These are phyloP conservation scores for Listronotus oregonensis DNA, from an alignment of 1,140 invertebrate genomes.

Conservation along the genomic window DNA sequence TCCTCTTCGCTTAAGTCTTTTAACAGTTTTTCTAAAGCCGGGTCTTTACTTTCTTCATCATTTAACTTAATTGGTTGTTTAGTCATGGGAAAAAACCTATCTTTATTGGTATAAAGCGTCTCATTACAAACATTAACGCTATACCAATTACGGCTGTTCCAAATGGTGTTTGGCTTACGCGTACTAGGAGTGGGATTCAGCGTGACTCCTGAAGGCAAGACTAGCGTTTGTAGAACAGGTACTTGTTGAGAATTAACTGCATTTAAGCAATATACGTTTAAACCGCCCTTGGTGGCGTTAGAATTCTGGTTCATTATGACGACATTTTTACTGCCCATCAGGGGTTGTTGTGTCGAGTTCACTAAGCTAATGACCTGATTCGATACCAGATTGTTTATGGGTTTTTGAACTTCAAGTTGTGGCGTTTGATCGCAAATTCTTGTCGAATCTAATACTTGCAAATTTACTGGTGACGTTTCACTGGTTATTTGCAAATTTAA, in stretches of 20 bases:
- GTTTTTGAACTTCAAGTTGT: constrained; percentile 23
- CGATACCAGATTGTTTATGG: constrained; percentile 3
- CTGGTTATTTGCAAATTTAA: constrained; percentile 23
- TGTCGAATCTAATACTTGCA: constrained; percentile 20
- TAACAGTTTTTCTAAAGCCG: constrained; percentile 8
- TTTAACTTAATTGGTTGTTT: constrained; percentile 40
- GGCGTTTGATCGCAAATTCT: constrained; percentile 31
- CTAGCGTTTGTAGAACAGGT: constrained; percentile 17
- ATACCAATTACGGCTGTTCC: constrained; percentile 46
- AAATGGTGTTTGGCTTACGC: constrained; percentile 43
- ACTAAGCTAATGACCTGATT: constrained; percentile 11
- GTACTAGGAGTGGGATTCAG: constrained; percentile 13
- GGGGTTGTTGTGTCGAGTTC: background rate
- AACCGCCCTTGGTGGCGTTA: background rate
- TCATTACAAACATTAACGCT: constrained; percentile 42
- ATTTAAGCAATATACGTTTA: constrained; percentile 10
- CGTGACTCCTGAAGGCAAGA: constrained; percentile 23
- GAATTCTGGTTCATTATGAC: constrained; percentile 13
- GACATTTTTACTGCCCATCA: constrained; percentile 12
- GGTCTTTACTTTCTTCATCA: constrained; percentile 9
- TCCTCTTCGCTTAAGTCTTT: constrained; percentile 3
- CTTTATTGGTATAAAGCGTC: constrained; percentile 36
- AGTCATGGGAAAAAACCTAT: constrained; percentile 48
- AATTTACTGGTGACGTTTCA: constrained; percentile 28
- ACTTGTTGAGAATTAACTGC: constrained; percentile 11